phyloP scores from a whole-genome alignment of 2,113 vertebrate genomes.

The Thamnaconus septentrionalis region DNA sequence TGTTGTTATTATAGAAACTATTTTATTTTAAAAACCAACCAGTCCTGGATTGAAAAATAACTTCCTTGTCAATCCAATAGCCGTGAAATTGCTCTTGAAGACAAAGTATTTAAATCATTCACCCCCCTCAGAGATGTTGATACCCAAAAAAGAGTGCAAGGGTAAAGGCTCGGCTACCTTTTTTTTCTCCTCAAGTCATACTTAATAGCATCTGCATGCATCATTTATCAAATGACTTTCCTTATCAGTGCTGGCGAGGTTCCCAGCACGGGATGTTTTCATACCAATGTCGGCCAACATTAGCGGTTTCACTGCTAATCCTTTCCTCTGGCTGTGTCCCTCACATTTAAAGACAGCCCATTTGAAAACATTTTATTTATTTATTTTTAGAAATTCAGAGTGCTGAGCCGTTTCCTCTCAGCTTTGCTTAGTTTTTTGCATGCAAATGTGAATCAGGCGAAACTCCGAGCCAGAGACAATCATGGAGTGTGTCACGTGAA shows the following conservation, averaged over 20 bases:
- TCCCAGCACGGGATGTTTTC: too few relatives aligned
- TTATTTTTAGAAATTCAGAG: too few relatives aligned
- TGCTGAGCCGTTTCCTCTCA: too few relatives aligned
- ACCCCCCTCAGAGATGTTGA: too few relatives aligned
- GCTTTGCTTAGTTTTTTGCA: not conserved
- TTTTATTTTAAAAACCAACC: too few relatives aligned
- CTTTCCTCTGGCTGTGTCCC: not conserved
- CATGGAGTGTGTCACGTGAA: not conserved
- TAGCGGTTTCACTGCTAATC: conserved; percentile 19
- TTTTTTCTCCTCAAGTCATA: conserved; percentile 1
- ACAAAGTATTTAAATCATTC: too few relatives aligned
- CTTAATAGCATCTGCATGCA: conserved; percentile 22
- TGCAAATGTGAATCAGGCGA: not conserved
- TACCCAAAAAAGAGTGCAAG: not conserved
- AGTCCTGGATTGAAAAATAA: too few relatives aligned
- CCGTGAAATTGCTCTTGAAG: too few relatives aligned
- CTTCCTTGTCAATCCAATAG: too few relatives aligned
- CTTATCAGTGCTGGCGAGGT: not conserved
- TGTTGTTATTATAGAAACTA: too few relatives aligned
- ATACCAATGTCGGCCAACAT: conserved; percentile 12
- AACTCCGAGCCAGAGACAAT: not conserved
- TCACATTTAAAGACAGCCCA: conserved; percentile 20
- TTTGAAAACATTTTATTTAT: not conserved
- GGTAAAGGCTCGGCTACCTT: conserved; percentile 4
- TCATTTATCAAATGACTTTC: conserved; percentile 27